Evolutionary conservation across 2,797 vertebrate species (phyloP).

Genomic region (Takifugu ocellatus): DNA sequence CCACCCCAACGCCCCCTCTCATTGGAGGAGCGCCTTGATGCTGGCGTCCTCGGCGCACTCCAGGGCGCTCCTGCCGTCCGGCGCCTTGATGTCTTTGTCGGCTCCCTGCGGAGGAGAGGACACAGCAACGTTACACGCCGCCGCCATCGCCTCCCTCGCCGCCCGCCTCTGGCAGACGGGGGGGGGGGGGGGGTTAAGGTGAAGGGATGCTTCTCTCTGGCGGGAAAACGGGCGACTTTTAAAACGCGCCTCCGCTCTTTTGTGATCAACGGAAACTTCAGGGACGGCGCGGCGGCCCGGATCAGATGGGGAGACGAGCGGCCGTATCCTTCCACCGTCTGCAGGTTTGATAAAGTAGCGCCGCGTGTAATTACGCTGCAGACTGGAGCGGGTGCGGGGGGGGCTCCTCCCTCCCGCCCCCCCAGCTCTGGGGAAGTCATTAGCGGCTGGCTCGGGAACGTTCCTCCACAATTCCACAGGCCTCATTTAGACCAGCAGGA

Average conservation of each 20-base stretch:
- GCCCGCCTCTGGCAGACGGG: neutral
- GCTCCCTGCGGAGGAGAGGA: conserved; percentile 69
- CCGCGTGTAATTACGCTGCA: too few species aligned
- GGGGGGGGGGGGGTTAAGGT: neutral
- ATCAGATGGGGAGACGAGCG: neutral
- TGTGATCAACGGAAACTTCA: neutral
- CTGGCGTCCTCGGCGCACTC: conserved; percentile 56
- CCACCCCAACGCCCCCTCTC: conserved; percentile 61
- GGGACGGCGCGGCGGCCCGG: too few species aligned
- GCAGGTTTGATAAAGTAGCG: conserved; percentile 2
- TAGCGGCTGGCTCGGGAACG: conserved; percentile 28
- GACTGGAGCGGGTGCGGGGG: conserved; percentile 7
- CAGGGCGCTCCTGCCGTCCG: conserved; percentile 52
- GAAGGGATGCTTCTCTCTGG: neutral
- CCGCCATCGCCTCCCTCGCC: too few species aligned
- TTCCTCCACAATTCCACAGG: conserved; percentile 22
- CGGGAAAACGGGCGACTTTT: too few species aligned
- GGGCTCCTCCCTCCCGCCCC: conserved; percentile 3
- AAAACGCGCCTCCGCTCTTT: neutral
- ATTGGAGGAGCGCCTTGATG: conserved; percentile 76
- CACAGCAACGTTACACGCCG: conserved; percentile 36
- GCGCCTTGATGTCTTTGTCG: conserved; percentile 69
- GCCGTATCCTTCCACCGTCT: neutral
- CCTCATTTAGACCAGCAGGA: conserved; percentile 30
- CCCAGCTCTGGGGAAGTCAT: conserved; percentile 62